Percentiles rank a stretch among this genome's conserved stretches.
Conservation (phyloP, 1,140 invertebrate species). For the Brachystomella parvula region DNA sequence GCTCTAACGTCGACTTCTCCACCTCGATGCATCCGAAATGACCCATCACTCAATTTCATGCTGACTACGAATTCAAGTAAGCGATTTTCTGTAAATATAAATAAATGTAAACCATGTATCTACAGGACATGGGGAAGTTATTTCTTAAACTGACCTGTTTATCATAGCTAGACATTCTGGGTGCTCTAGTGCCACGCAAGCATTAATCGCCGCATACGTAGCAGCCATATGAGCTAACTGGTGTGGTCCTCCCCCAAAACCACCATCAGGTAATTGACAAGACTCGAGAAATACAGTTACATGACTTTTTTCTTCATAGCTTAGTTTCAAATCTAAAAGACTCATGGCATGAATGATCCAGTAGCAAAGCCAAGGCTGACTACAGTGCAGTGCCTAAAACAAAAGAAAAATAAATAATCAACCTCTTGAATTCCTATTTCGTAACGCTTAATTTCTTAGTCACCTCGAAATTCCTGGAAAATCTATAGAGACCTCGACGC, state of each 20-base stretch:
- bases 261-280: constrained; percentile 57
- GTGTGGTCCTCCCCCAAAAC: constrained; percentile 87
- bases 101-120: background rate
- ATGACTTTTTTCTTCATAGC: constrained; percentile 55
- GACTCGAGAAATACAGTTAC: constrained; percentile 59
- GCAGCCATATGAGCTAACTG: constrained; percentile 88
- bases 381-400: constrained; percentile 73
- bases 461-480: constrained; percentile 11
- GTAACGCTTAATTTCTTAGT: background rate
- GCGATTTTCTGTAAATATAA: constrained; percentile 49
- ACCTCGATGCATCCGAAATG: constrained; percentile 80
- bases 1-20: constrained; percentile 95
- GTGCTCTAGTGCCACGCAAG: constrained; percentile 79
- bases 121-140: background rate
- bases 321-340: constrained; percentile 64
- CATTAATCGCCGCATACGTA: constrained; percentile 93
- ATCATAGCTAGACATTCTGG: constrained; percentile 78
- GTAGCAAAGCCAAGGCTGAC: constrained; percentile 88
- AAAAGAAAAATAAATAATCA: background rate
- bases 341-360: constrained; percentile 90
- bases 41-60: constrained; percentile 72
- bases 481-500: background rate
- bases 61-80: constrained; percentile 69
- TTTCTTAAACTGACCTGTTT: constrained; percentile 55
- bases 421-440: background rate